These are phyloP conservation scores for Dromiciops gliroides DNA, from an alignment of 2,113 vertebrate genomes.

Conservation along the genomic window DNA sequence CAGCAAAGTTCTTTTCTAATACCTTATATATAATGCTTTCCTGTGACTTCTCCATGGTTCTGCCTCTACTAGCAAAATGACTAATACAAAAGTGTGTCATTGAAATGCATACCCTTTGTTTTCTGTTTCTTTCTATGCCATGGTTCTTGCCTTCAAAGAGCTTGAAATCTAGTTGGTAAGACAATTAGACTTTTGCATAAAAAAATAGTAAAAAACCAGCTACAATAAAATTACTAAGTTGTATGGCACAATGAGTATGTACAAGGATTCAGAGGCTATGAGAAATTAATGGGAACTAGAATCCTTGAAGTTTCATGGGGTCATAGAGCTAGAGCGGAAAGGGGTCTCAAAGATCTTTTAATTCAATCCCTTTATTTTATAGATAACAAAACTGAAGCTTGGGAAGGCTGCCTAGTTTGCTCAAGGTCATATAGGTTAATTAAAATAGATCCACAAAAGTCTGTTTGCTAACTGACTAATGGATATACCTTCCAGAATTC, in stretches of 20 bases:
- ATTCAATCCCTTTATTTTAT: not conserved
- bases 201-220: not conserved
- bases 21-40: not conserved
- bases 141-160: not conserved
- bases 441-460: not conserved
- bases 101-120: not conserved
- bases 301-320: not conserved
- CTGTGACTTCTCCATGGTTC: not conserved
- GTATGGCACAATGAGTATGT: not conserved
- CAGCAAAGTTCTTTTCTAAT: not conserved
- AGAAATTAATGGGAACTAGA: not conserved
- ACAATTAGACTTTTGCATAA: not conserved
- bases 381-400: not conserved
- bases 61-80: not conserved
- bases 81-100: not conserved
- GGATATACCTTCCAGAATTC: not conserved
- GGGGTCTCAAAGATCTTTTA: not conserved
- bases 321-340: not conserved
- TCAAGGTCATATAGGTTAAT: not conserved
- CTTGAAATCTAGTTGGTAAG: not conserved
- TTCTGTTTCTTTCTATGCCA: not conserved
- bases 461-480: no score
- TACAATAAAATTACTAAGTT: not conserved
- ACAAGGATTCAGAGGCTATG: not conserved
- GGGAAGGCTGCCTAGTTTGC: not conserved